Base-by-base conservation (phyloP, 2,113 vertebrate species). In the Puntigrus tetrazona region DNA sequence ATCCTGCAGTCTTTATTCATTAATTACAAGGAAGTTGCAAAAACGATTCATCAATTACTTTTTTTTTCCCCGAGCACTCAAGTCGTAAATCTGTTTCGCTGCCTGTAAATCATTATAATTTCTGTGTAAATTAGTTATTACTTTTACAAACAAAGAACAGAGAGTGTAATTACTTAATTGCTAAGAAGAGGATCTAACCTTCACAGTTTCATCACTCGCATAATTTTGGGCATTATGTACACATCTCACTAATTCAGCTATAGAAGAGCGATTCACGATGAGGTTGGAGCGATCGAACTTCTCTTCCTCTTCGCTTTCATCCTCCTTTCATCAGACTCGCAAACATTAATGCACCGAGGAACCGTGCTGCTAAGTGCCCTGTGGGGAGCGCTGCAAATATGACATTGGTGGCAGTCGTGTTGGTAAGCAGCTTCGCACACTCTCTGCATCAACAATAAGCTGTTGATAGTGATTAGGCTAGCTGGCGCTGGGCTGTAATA, bases 381-480 rank as follows among this genome's bases (percentile, higher is more conserved):
- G 52, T 36, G 52, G 84, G 31, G 52, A 41, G 76, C 2, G 36
- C 47, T 27, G 81, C 67, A 50, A 81, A 63, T 88, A 52, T 87
- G 88, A 88, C 87, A 83, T 82, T 75, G 85, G 59, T 70, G 77
- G 79, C 84, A 79, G 77, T 82, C 76, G 45, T 69, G 78, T 84
- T 86, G 83, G 89, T 88, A 87, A 86, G 75, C 76, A 86, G 86
- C 85, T 18, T 22, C n/a, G 47, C 74, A 72, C 88, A 85, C 81
- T n/a, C 57, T 78, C 87, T 84, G 78, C 86, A 84, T 89, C 67
- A 69, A 83, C 85, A 89, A 88, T 89, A 86, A 83, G 78, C 38
- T 67, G 78, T 52, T 88, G 88, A 78, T 81, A 81, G 86, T 90
- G 87, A 89, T 92, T 86, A 89, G 89, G 82, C 73, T 73, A 41